Conservation (phyloP, 2,797 vertebrate species). For the Acipenser ruthenus region DNA sequence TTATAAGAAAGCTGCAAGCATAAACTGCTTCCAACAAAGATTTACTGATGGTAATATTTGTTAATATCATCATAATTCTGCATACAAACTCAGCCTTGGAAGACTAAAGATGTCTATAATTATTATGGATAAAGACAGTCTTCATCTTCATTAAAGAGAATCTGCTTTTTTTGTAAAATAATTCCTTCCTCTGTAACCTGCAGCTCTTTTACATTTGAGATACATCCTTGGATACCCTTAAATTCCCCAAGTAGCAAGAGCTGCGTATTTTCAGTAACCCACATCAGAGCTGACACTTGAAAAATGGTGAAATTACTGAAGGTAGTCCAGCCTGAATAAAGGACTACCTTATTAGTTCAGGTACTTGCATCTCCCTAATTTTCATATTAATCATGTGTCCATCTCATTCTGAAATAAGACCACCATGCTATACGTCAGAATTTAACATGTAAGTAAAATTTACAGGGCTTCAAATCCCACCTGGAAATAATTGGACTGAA, state of each 20-base stretch:
- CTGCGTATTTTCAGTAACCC: conserved; percentile 68
- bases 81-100: conserved; percentile 41
- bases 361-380: conserved; percentile 90
- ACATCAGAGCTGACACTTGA: conserved; percentile 88
- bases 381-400: conserved; percentile 93
- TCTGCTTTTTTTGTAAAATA: conserved; percentile 11
- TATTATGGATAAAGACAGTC: conserved; percentile 45
- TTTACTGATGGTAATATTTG: conserved; percentile 44
- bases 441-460: conserved; percentile 79
- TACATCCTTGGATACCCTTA: conserved; percentile 58
- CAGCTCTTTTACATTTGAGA: conserved; percentile 41
- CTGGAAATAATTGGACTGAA: conserved; percentile 68
- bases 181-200: conserved; percentile 19
- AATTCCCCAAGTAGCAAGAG: conserved; percentile 66
- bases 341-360: conserved; percentile 95
- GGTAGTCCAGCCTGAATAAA: conserved; percentile 82
- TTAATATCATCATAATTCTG: conserved; percentile 52
- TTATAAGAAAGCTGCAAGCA: conserved; percentile 42
- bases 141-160: conserved; percentile 43
- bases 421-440: conserved; percentile 63
- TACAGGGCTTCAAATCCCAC: conserved; percentile 64
- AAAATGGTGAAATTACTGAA: conserved; percentile 91
- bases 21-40: conserved; percentile 24
- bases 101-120: conserved; percentile 48
- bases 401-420: conserved; percentile 69